Percentiles rank a stretch among this genome's conserved stretches.
Conservation (phyloP, 2,888 invertebrate genomes). For the Cyclophora albipunctata region DNA sequence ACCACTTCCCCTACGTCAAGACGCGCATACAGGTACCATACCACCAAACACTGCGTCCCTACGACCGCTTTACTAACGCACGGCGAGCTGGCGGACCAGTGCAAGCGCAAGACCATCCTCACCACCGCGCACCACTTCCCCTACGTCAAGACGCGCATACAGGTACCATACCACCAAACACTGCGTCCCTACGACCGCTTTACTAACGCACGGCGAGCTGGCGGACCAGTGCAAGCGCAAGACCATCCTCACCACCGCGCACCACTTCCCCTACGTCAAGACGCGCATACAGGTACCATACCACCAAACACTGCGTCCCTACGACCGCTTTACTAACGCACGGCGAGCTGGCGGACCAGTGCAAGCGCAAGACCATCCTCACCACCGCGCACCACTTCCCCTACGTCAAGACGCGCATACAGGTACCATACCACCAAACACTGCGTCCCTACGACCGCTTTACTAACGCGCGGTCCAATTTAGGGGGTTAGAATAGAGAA, state of each 20-base stretch:
- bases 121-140: constrained; percentile 96
- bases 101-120: constrained; percentile 96
- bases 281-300: constrained; percentile 84
- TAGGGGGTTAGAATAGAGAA: too few species aligned
- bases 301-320: too few species aligned
- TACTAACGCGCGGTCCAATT: too few species aligned
- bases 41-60: too few species aligned
- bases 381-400: constrained; percentile 96
- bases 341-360: constrained; percentile 96
- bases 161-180: constrained; percentile 58
- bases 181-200: too few species aligned
- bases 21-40: constrained; percentile 84
- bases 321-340: too few species aligned
- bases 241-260: constrained; percentile 93
- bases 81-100: constrained; percentile 96
- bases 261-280: constrained; percentile 97
- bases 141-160: constrained; percentile 95
- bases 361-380: constrained; percentile 96
- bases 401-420: constrained; percentile 91
- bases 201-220: too few species aligned
- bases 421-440: constrained; percentile 41
- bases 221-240: constrained; percentile 97
- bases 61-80: too few species aligned
- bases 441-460: too few species aligned
- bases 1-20: constrained; percentile 98